Conservation (phyloP, 2,797 vertebrate species). For the Eulemur albifrons region DNA sequence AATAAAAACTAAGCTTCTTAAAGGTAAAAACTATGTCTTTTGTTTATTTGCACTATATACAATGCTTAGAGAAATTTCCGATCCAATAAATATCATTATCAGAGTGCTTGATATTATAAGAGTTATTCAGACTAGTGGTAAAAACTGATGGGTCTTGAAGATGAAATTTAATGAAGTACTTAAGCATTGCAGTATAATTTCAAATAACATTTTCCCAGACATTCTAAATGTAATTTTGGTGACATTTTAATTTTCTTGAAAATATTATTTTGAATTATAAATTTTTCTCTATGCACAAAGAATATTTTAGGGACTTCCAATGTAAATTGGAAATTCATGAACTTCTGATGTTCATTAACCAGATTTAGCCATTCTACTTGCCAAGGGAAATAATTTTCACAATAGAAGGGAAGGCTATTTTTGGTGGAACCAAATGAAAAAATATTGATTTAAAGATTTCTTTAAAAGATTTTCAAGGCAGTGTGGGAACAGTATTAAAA, state of each 20-base stretch:
- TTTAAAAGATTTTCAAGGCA: slow-evolving; percentile 53
- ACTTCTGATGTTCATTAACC: slow-evolving; percentile 6
- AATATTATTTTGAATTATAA: background rate
- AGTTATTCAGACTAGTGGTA: slow-evolving; percentile 1
- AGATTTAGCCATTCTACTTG: slow-evolving; percentile 38
- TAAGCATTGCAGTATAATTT: slow-evolving; percentile 39
- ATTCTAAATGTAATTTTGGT: slow-evolving; percentile 2
- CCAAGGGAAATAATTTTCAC: slow-evolving; percentile 48
- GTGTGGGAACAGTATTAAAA: slow-evolving; percentile 10
- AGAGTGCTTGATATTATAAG: background rate
- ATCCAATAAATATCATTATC: background rate
- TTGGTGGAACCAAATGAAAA: slow-evolving; percentile 56
- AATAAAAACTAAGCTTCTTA: slow-evolving; percentile 6
- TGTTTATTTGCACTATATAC: background rate
- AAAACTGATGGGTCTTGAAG: background rate
- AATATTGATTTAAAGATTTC: slow-evolving; percentile 44
- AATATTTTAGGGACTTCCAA: background rate
- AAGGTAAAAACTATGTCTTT: background rate
- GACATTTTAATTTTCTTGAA: slow-evolving; percentile 59
- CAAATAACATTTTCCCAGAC: background rate
- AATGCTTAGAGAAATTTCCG: slow-evolving; percentile 28
- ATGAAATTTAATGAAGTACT: background rate
- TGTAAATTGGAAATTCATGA: slow-evolving; percentile 53
- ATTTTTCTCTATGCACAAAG: background rate
- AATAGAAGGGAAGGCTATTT: slow-evolving; percentile 2